These are phyloP conservation scores for Chionodraco myersi DNA, from an alignment of 2,113 vertebrate genomes.

Conservation along the genomic window DNA sequence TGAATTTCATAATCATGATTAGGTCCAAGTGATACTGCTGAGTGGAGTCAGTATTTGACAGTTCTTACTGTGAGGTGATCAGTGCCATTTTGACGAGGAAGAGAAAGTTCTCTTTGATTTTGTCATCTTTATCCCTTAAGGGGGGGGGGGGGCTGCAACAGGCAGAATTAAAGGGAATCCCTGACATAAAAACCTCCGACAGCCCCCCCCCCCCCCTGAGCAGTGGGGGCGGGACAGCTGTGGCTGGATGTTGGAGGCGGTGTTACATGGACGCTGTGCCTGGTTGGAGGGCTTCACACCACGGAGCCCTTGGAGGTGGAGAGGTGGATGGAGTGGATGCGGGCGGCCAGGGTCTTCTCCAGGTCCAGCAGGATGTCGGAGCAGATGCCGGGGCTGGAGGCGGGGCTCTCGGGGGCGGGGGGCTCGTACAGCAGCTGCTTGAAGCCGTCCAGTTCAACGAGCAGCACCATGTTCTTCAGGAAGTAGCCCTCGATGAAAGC, in stretches of 20 bases:
- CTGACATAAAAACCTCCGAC: slow-evolving; percentile 48
- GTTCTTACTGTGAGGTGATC: no score
- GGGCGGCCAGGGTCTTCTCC: slow-evolving; percentile 94
- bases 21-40: slow-evolving; percentile 41
- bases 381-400: slow-evolving; percentile 68
- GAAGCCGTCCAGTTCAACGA: slow-evolving; percentile 90
- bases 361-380: slow-evolving; percentile 92
- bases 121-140: slow-evolving; percentile 18
- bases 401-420: slow-evolving; percentile 85
- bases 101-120: slow-evolving; percentile 17
- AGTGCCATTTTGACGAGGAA: not conserved
- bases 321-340: slow-evolving; percentile 98
- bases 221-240: not conserved
- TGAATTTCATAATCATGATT: slow-evolving; percentile 53
- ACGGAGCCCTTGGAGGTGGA: slow-evolving; percentile 98
- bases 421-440: slow-evolving; percentile 96
- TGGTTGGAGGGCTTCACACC: slow-evolving; percentile 82
- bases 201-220: slow-evolving; percentile 37
- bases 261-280: slow-evolving; percentile 54
- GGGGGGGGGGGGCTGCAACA: not conserved
- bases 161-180: slow-evolving; percentile 70
- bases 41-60: not conserved
- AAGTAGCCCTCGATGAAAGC: slow-evolving; percentile 87
- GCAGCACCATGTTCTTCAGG: slow-evolving; percentile 87
- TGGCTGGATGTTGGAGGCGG: slow-evolving; percentile 1